Evolutionary conservation across 2,888 invertebrate species (phyloP).

Genomic region (Tubulanus polymorphus): DNA sequence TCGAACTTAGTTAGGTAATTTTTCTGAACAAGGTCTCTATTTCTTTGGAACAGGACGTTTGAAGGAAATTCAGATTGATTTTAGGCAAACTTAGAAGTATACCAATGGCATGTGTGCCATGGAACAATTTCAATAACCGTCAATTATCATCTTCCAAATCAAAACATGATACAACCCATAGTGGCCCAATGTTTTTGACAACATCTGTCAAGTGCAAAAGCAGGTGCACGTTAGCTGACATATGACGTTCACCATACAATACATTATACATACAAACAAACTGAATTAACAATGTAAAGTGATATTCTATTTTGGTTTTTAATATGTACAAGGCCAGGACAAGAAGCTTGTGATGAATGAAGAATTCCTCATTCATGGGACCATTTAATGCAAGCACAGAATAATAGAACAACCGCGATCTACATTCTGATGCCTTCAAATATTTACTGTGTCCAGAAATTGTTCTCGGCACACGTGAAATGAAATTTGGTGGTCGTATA

Average conservation of each 20-base stretch:
- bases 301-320: constrained; percentile 10
- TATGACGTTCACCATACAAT: constrained; percentile 18
- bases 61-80: no score
- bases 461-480: constrained; percentile 13
- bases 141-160: constrained; percentile 21
- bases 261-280: constrained; percentile 12
- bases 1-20: no score
- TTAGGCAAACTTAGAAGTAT: no score
- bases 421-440: constrained; percentile 20
- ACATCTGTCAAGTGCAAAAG: constrained; percentile 14
- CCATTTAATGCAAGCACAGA: constrained; percentile 18
- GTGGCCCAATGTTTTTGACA: constrained; percentile 16
- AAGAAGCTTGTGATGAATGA: constrained; percentile 16
- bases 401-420: constrained; percentile 19
- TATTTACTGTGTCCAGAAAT: constrained; percentile 15
- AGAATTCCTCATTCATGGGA: constrained; percentile 8
- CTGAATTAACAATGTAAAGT: constrained; percentile 13
- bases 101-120: no score
- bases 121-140: constrained; percentile 15
- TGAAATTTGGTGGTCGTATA: constrained; percentile 18
- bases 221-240: constrained; percentile 20
- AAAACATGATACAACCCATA: constrained; percentile 20
- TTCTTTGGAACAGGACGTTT: no score
- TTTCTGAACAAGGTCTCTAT: no score
- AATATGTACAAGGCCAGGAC: constrained; percentile 17